These are phyloP conservation scores for Oryzias javanicus DNA, from an alignment of 2,113 vertebrate genomes.

Conservation along the genomic window DNA sequence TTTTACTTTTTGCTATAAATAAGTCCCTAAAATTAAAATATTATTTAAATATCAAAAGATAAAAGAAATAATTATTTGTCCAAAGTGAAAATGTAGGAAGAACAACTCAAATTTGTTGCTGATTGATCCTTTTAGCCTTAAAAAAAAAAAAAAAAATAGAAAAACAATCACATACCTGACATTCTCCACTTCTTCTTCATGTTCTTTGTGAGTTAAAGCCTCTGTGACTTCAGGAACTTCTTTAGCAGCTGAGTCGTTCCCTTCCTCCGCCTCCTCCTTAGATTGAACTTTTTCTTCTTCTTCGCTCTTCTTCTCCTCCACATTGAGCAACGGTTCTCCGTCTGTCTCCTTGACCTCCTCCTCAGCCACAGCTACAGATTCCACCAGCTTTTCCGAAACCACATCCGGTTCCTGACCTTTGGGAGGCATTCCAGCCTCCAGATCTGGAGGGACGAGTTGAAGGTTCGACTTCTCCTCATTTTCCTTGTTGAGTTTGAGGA, in stretches of 20 bases:
- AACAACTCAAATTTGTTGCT: neutral
- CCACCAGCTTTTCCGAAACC: slow-evolving; percentile 22
- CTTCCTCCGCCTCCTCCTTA: slow-evolving; percentile 21
- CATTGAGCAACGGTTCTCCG: slow-evolving; percentile 18
- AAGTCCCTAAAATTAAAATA: no score
- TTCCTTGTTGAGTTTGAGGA: slow-evolving; percentile 85
- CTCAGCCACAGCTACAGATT: slow-evolving; percentile 21
- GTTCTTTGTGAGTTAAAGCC: neutral
- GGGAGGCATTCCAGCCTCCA: slow-evolving; percentile 31
- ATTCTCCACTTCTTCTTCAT: slow-evolving; percentile 20
- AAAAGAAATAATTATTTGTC: neutral
- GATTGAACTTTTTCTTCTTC: slow-evolving; percentile 16
- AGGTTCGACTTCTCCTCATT: slow-evolving; percentile 77
- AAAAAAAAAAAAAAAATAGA: no score
- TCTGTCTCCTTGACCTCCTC: slow-evolving; percentile 9
- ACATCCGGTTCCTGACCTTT: slow-evolving; percentile 27
- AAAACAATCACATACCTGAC: slow-evolving; percentile 44
- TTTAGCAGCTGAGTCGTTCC: slow-evolving; percentile 6
- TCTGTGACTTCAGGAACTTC: slow-evolving; percentile 10
- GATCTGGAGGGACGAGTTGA: slow-evolving; percentile 13
- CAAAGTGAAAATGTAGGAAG: neutral
- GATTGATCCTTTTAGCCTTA: neutral
- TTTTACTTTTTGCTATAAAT: no score
- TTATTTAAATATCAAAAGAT: no score
- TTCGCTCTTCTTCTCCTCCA: slow-evolving; percentile 16